A percentile compares a stretch with the other conserved stretches of the same genome.
These are phyloP conservation scores for Scomber scombrus DNA, from an alignment of 2,113 vertebrate genomes.

Conservation along the genomic window DNA sequence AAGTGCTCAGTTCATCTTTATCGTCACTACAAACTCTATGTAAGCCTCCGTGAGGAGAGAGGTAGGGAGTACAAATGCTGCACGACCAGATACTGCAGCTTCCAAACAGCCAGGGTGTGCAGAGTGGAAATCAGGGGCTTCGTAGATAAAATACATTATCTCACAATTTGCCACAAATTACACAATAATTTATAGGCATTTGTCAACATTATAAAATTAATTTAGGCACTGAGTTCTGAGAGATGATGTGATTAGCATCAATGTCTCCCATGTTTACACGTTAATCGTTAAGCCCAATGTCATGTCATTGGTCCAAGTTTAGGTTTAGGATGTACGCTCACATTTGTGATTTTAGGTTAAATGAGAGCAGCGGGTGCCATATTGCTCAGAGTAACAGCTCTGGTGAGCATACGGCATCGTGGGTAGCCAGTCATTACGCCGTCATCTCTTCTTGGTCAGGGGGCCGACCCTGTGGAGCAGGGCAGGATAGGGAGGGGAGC, in stretches of 20 bases:
- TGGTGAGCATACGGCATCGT: slow-evolving; percentile 28
- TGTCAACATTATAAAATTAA: slow-evolving; percentile 48
- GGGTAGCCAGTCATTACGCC: slow-evolving; percentile 10
- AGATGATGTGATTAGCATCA: slow-evolving; percentile 25
- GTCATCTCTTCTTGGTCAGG: slow-evolving; percentile 19
- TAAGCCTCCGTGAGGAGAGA: slow-evolving; percentile 52
- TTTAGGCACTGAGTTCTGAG: slow-evolving; percentile 61
- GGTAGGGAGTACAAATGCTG: slow-evolving; percentile 55
- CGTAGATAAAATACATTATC: slow-evolving; percentile 39
- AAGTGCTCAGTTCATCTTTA: slow-evolving; percentile 1
- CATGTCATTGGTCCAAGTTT: slow-evolving; percentile 32
- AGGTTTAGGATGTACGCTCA: slow-evolving; percentile 8
- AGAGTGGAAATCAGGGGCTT: slow-evolving; percentile 19
- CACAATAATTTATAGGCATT: slow-evolving; percentile 6
- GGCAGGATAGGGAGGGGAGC: slow-evolving; percentile 2
- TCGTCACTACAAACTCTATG: slow-evolving; percentile 7
- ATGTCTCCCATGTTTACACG: not conserved
- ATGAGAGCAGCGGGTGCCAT: slow-evolving; percentile 20
- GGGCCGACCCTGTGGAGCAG: slow-evolving; percentile 17
- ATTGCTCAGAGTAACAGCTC: slow-evolving; percentile 3
- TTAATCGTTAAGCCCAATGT: slow-evolving; percentile 12
- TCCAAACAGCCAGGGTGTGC: slow-evolving; percentile 9
- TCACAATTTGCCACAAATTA: slow-evolving; percentile 24
- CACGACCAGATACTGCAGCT: slow-evolving; percentile 6
- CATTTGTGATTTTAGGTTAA: slow-evolving; percentile 12